Base-by-base conservation (phyloP, 2,113 vertebrate genomes). In the Festucalex cinctus region DNA sequence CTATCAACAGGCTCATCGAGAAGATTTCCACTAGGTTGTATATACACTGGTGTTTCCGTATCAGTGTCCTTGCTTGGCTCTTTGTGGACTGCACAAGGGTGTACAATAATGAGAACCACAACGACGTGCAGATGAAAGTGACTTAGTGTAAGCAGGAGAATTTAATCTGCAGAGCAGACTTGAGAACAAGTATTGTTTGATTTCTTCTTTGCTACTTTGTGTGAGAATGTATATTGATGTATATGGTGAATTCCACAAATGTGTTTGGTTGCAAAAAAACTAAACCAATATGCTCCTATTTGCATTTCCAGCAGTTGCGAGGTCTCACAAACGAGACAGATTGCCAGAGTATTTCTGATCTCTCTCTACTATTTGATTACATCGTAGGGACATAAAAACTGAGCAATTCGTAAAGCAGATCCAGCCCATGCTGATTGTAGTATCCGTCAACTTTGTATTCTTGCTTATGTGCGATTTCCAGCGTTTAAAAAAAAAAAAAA, bases 401-500 rank as follows among this genome's bases (percentile, higher is more conserved):
- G 13, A 41, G 59, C 44, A 48, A 67, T 75, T 70, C 81, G 51
- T 77, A 79, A 61, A 74, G 41, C 53, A 60, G 64, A 64, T 51
- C 39, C 74, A 63, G 32, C 35, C 63, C 10, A 14, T 14, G 35
- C 22, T 22, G 36, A 39, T n/a, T 61, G 39, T 61, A 20, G 17
- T 36, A 5, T 59, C 28, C n/a, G 6, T 59, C 28, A 39, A 13
- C 13, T 44, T 69, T 82, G 68, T 73, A 73, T 83, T 85, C 49
- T 69, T 75, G 74, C 72, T 77, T 53, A 61, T 60, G 62, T 51
- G 1, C 68, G 77, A 79, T 71, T 56, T 78, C 19, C 44, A 79
- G 88, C 88, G 90, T 91, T 87, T 71, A 80, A 54, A 77, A n/a
- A n/a, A n/a, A n/a, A 64, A 53, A 66, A 54, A 70, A 70, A 78